These are phyloP conservation scores for Trissoscelio sp. DNA, from an alignment of 2,888 invertebrate genomes.

Conservation along the genomic window DNA sequence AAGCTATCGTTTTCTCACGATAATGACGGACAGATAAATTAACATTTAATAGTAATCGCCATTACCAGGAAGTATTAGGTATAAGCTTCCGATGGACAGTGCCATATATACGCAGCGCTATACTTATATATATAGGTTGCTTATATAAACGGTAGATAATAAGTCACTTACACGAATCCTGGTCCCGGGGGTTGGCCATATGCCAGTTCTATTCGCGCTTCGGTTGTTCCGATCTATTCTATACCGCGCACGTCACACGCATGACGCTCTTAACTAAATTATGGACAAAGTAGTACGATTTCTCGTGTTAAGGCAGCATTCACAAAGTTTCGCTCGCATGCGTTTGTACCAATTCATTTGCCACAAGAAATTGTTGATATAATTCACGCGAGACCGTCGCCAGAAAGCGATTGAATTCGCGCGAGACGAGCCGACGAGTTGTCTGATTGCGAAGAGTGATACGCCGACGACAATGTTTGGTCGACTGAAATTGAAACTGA, in stretches of 20 bases:
- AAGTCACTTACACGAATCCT: slow-evolving; percentile 83
- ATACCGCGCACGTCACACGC: slow-evolving; percentile 83
- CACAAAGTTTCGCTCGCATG: slow-evolving; percentile 74
- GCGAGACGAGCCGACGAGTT: slow-evolving; percentile 5
- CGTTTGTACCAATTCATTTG: slow-evolving; percentile 66
- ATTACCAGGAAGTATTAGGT: slow-evolving; percentile 77
- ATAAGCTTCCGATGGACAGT: slow-evolving; percentile 70
- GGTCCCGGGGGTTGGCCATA: slow-evolving; percentile 81
- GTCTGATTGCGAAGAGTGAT: slow-evolving; percentile 25
- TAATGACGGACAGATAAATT: slow-evolving; percentile 53
- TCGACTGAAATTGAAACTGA: slow-evolving; percentile 23
- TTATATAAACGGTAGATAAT: slow-evolving; percentile 82
- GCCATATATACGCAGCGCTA: slow-evolving; percentile 62
- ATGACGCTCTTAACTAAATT: slow-evolving; percentile 84
- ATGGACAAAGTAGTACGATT: slow-evolving; percentile 83
- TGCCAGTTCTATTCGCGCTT: slow-evolving; percentile 83
- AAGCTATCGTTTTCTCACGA: slow-evolving; percentile 41
- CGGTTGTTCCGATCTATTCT: slow-evolving; percentile 83
- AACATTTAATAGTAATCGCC: slow-evolving; percentile 74
- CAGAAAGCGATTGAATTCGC: slow-evolving; percentile 53
- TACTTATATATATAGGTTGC: slow-evolving; percentile 72
- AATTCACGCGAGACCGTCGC: slow-evolving; percentile 48
- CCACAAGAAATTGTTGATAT: slow-evolving; percentile 66
- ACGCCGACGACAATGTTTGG: slow-evolving; percentile 20
- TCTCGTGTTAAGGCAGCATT: slow-evolving; percentile 79